Base-by-base conservation (phyloP, 2,113 vertebrate species). In the Saccopteryx bilineata region DNA sequence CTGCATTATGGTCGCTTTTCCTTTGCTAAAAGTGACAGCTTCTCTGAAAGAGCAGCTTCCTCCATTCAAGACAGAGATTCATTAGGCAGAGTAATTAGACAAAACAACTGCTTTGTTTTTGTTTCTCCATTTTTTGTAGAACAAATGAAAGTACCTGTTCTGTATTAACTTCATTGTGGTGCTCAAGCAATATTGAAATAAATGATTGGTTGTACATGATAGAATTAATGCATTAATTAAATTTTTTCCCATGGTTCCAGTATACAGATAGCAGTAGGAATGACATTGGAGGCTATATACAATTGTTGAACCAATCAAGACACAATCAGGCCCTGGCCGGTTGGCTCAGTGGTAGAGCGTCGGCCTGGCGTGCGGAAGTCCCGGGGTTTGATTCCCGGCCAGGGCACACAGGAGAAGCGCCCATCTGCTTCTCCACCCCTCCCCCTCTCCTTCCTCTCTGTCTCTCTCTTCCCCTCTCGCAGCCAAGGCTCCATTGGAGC, bases 31-130 rank as follows among this genome's bases (percentile, higher is more conserved):
- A 81, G 98, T 94, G 52, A 98, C 99, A 48, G 98, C 99, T 61
- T 97, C 98, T 84, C 98, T 98, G 90, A 98, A 98, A 60, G 99
- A 98, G 85, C 98, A 99, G 39, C 98, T 99, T 28, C 97, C 99
- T 61, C 98, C 98, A 71, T 98, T 99, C 65, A 98, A 97, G 92
- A 97, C 98, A 85, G 98, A 99, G 98, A 98, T 99, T 98, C 97
- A 39, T 39, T 39, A 39, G 39, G 39, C 39, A 39, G 39, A 0
- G 0, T 39, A 78, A 74, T 68, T n/a, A 82, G 17, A n/a, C 39
- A 79, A 52, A 96, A 48, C 23, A 71, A 31, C 23, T 74, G 26
- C 28, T 96, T 63, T 87, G 31, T 50, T 60, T 61, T 61, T 78
- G 26, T 75, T 54, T 85, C 60, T 91, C 58, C n/a, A 28, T 66